phyloP scores from a whole-genome alignment of 2,797 vertebrate genomes.

The Danio kyathit region DNA sequence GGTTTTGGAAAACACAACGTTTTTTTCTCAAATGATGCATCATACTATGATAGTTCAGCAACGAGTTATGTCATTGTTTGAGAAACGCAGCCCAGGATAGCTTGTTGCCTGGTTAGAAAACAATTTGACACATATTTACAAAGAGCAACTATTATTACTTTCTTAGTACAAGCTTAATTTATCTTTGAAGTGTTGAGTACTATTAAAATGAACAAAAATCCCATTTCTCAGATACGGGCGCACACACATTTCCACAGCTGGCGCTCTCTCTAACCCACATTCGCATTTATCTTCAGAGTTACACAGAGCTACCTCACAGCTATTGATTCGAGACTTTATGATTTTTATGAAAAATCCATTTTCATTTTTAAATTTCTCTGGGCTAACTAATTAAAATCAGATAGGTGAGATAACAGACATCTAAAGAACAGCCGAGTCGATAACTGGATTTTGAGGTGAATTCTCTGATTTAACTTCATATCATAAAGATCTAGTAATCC shows the following conservation, averaged over 20 bases:
- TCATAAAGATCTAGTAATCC: slow-evolving; percentile 67
- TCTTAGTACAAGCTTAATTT: neutral
- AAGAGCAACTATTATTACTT: neutral
- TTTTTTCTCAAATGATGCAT: too few relatives aligned
- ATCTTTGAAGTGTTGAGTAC: slow-evolving; percentile 3
- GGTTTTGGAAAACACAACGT: too few relatives aligned
- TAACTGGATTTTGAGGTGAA: slow-evolving; percentile 33
- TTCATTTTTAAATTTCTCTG: slow-evolving; percentile 45
- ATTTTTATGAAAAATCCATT: slow-evolving; percentile 54
- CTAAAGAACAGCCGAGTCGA: slow-evolving; percentile 21
- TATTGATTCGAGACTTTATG: slow-evolving; percentile 47
- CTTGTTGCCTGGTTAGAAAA: neutral
- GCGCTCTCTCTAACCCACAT: slow-evolving; percentile 21
- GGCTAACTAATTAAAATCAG: slow-evolving; percentile 43
- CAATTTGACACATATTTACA: neutral
- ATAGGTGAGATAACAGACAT: slow-evolving; percentile 40
- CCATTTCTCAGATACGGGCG: neutral
- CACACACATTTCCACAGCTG: slow-evolving; percentile 17
- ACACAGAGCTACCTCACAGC: slow-evolving; percentile 22
- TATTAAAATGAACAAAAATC: neutral
- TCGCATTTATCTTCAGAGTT: slow-evolving; percentile 24
- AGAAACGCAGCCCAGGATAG: neutral
- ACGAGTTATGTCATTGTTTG: too few relatives aligned
- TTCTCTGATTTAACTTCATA: slow-evolving; percentile 64
- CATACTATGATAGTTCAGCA: too few relatives aligned